Percentiles rank a stretch among this genome's conserved stretches.
These are phyloP conservation scores for Tuta absoluta DNA, from an alignment of 2,888 invertebrate species.

Conservation along the genomic window DNA sequence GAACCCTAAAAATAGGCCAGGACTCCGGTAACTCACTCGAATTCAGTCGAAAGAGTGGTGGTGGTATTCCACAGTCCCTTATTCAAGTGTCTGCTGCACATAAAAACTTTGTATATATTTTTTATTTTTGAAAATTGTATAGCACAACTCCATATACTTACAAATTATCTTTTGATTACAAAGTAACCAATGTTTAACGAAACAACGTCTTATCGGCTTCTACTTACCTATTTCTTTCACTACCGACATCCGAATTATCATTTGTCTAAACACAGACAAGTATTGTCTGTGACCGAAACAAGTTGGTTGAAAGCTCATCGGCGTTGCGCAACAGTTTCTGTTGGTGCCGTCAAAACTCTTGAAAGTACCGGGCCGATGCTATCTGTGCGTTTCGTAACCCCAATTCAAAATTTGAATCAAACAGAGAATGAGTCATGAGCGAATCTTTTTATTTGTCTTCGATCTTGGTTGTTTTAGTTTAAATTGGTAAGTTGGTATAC, in stretches of 20 bases:
- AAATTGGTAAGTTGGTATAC: not conserved
- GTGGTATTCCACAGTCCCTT: no score
- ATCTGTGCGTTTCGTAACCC: slow-evolving; percentile 10
- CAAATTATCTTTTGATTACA: no score
- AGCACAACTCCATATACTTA: no score
- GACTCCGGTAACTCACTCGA: no score
- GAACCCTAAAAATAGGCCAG: no score
- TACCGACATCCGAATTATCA: slow-evolving; percentile 16
- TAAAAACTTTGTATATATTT: no score
- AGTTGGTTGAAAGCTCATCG: slow-evolving; percentile 56
- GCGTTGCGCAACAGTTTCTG: slow-evolving; percentile 67
- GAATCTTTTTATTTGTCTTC: slow-evolving; percentile 4
- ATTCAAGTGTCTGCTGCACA: no score
- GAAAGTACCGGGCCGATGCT: slow-evolving; percentile 17
- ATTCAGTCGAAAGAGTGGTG: no score
- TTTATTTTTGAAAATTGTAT: no score
- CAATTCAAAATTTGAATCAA: slow-evolving; percentile 27
- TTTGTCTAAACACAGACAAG: slow-evolving; percentile 19
- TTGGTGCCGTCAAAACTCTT: slow-evolving; percentile 46
- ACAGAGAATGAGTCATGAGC: slow-evolving; percentile 3
- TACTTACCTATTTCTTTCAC: not conserved
- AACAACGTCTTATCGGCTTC: not conserved
- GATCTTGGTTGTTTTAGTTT: not conserved
- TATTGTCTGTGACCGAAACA: slow-evolving; percentile 23
- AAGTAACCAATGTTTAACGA: not conserved